Percentiles rank a stretch among this genome's conserved stretches.
Conservation (phyloP, 2,888 invertebrate species). For the Anaspis maculata region DNA sequence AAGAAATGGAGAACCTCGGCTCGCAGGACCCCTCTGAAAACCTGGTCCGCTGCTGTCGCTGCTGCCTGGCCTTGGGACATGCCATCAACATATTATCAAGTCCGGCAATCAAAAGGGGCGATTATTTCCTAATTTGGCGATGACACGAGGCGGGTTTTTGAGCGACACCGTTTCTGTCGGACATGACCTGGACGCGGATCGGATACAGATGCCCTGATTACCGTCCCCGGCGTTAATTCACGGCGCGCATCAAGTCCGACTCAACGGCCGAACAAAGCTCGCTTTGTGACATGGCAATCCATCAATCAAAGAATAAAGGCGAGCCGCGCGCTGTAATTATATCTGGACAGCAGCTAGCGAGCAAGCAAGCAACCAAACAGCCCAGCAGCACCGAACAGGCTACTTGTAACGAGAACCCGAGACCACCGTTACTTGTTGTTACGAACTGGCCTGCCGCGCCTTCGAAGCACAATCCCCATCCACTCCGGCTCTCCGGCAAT, state of each 20-base stretch:
- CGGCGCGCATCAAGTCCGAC: conserved; percentile 22
- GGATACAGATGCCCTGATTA: conserved; percentile 33
- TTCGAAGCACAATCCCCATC: too few relatives aligned
- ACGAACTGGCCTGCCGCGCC: conserved; percentile 12
- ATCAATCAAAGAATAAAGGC: conserved; percentile 33
- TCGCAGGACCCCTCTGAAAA: too few relatives aligned
- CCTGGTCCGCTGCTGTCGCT: too few relatives aligned
- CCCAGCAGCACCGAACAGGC: conserved; percentile 17
- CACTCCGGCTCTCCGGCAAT: conserved; percentile 8
- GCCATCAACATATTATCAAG: conserved; percentile 11
- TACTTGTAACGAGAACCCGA: conserved; percentile 18
- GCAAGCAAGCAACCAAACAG: too few relatives aligned
- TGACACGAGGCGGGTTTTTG: conserved; percentile 24
- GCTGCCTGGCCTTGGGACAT: too few relatives aligned
- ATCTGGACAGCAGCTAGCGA: conserved; percentile 28
- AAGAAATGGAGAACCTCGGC: too few relatives aligned
- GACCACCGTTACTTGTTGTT: conserved; percentile 14
- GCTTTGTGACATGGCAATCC: conserved; percentile 32
- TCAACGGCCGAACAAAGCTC: conserved; percentile 23
- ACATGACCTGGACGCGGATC: conserved; percentile 27
- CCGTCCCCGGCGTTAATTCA: conserved; percentile 26
- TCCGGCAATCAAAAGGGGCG: conserved; percentile 23
- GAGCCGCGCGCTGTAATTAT: conserved; percentile 31
- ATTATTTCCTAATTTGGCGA: conserved; percentile 31
- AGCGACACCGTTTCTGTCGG: conserved; percentile 24